A percentile compares a stretch with the other conserved stretches of the same genome.
Conservation (phyloP, 2,888 invertebrate genomes). For the Heliconius sara region DNA sequence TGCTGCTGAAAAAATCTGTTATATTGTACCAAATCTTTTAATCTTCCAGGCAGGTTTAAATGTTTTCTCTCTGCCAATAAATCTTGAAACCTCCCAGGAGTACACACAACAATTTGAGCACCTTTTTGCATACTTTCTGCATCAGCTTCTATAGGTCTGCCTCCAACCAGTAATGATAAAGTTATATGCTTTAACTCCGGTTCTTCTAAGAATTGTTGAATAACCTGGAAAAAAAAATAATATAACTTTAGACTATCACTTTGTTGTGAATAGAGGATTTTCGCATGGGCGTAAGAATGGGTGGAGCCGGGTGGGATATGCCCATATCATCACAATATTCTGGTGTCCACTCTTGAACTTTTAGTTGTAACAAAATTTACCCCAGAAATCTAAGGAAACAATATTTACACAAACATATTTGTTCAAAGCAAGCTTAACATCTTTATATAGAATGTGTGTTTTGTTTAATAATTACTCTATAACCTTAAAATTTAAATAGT, state of each 20-base stretch:
- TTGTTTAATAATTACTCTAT: neutral
- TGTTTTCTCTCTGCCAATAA: slow-evolving; percentile 88
- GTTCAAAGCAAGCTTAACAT: too few relatives aligned
- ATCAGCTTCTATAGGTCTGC: slow-evolving; percentile 91
- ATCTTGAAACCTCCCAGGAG: slow-evolving; percentile 97
- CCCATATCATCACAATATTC: too few relatives aligned
- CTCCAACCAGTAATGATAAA: slow-evolving; percentile 90
- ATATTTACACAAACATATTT: too few relatives aligned
- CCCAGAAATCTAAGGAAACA: too few relatives aligned
- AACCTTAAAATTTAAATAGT: neutral
- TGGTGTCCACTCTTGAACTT: too few relatives aligned
- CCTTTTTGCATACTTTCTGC: slow-evolving; percentile 87
- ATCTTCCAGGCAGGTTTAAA: slow-evolving; percentile 87
- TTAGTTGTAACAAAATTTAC: too few relatives aligned
- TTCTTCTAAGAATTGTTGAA: slow-evolving; percentile 79
- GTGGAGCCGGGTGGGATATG: too few relatives aligned
- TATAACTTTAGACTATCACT: neutral
- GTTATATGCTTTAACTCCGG: slow-evolving; percentile 77
- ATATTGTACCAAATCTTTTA: slow-evolving; percentile 89
- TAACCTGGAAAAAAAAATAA: slow-evolving; percentile 61
- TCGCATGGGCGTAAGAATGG: too few relatives aligned
- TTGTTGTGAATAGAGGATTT: too few relatives aligned
- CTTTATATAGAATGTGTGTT: neutral
- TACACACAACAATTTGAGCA: slow-evolving; percentile 95
- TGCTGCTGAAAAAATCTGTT: neutral